Base-by-base conservation (phyloP, 2,888 invertebrate genomes). In the Sisyra nigra region DNA sequence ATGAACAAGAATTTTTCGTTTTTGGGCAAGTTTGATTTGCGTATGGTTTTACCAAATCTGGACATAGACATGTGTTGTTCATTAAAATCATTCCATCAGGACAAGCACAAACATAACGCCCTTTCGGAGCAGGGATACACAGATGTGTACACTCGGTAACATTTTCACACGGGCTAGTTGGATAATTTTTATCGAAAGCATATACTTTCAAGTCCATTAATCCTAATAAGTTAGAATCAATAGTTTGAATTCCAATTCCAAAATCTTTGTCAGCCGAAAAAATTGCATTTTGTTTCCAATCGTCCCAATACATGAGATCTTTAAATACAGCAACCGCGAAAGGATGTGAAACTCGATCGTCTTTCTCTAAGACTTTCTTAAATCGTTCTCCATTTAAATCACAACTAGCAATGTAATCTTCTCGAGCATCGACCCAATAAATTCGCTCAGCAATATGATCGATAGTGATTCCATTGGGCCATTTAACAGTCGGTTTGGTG, bases 381-480 rank as follows among this genome's bases (percentile, higher is more conserved):
- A 85, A 76, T 45, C 65, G 57, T 33, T 66, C 65, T 0, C 87
- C 87, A 51, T 84, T 70, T 35, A 84, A 62, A 57, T 83, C 78
- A 0, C 80, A 71, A 30, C 81, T 81, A 0, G 79, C 82, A 41
- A 91, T 85, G 55, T 81, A 82, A 60, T 89, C 84, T 49, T 77
- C 72, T 54, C 74, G 72, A 0, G 87, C 89, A 55, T 91, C 89
- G 0, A 86, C 87, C 85, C 87, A 89, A 57, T 85, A 92, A 41
- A 92, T 76, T 39, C 79, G 68, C 52, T 86, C 81, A 0, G 80
- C 74, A 54, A 80, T 78, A 53, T 80, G 78, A 61, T 92, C 91
- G 18, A 92, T 75, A 0, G 89, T 80, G 44, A 87, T 79, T 11
- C 87, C 87, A 57, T 88, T 89, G 1, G 89, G 89, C 87, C 87